Conservation (phyloP, 2,797 vertebrate genomes). For the Diglossa cyanea region DNA sequence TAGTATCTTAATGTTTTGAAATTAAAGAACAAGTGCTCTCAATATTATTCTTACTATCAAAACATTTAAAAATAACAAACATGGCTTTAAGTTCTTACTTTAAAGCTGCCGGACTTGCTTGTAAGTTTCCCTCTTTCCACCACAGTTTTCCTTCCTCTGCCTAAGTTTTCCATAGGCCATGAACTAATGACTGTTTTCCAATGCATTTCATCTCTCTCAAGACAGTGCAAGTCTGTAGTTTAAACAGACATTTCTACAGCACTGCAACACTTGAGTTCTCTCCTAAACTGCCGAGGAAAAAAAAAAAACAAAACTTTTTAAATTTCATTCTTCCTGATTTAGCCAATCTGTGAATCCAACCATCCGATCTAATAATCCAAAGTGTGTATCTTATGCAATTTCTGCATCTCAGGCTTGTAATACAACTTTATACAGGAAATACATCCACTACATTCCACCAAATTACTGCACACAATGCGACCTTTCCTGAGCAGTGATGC, state of each 20-base stretch:
- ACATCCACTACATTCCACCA: not conserved
- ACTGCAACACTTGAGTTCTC: not conserved
- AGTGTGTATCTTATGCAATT: not conserved
- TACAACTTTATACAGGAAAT: not conserved
- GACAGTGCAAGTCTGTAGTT: not conserved
- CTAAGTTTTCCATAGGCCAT: not conserved
- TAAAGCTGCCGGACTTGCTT: not conserved
- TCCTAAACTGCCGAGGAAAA: not conserved
- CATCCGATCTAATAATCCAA: not conserved
- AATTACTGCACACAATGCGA: accelerated
- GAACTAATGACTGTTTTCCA: not conserved
- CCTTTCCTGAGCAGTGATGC: not conserved
- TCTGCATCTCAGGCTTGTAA: not conserved
- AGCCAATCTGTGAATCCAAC: not conserved
- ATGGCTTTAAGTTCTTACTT: not conserved
- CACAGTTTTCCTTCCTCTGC: not conserved
- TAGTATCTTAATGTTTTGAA: not conserved
- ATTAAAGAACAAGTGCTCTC: not conserved
- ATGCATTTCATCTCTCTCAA: not conserved
- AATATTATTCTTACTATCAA: not conserved
- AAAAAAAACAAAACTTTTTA: not conserved
- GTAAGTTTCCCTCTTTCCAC: not conserved
- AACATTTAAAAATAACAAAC: not conserved
- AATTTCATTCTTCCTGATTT: not conserved
- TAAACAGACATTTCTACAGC: not conserved